A percentile compares a stretch with the other conserved stretches of the same genome.
phyloP scores from a whole-genome alignment of 2,888 invertebrate genomes.

The Phaonia tiefii region DNA sequence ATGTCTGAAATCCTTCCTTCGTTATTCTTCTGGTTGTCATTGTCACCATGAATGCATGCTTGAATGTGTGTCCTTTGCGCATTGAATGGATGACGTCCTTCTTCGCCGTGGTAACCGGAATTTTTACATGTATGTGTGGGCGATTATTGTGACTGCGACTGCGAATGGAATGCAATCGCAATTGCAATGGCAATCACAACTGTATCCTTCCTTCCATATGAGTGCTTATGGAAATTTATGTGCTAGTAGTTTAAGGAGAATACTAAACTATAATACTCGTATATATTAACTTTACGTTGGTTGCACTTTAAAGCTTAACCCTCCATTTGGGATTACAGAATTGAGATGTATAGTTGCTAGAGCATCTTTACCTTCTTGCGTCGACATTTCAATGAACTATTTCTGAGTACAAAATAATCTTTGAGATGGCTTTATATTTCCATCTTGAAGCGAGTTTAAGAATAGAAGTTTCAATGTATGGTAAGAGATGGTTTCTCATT shows the following conservation, averaged over 20 bases:
- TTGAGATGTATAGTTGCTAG: neutral
- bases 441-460: too few species aligned
- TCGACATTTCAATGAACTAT: neutral
- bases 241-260: neutral
- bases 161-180: constrained; percentile 17
- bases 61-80: neutral
- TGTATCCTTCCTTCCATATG: too few species aligned
- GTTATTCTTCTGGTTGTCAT: constrained; percentile 12
- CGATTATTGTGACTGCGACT: neutral
- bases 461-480: too few species aligned
- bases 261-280: neutral
- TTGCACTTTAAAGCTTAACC: constrained; percentile 21
- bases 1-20: constrained; percentile 23
- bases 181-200: too few species aligned
- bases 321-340: constrained; percentile 7
- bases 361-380: neutral
- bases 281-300: constrained; percentile 22
- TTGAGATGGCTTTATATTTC: too few species aligned
- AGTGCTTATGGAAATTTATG: neutral
- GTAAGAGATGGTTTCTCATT: too few species aligned
- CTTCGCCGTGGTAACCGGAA: neutral
- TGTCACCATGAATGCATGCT: neutral
- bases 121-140: neutral
- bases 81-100: neutral
- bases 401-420: neutral